Evolutionary conservation across 2,113 vertebrate species (phyloP).

Genomic region (Passer montanus): DNA sequence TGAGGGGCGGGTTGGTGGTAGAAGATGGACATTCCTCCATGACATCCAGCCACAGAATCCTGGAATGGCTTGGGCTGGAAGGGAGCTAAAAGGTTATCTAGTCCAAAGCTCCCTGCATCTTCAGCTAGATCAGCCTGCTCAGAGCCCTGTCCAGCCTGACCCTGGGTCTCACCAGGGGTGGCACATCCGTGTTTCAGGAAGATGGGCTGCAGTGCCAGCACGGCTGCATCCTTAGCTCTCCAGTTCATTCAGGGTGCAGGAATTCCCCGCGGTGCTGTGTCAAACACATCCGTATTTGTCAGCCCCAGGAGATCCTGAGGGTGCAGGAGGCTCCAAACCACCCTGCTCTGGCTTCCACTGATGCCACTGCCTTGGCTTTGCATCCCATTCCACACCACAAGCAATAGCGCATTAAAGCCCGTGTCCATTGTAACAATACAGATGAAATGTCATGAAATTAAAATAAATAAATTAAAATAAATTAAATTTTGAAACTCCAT

Average conservation of each 20-base stretch:
- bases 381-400: neutral
- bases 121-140: neutral
- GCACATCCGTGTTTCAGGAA: neutral
- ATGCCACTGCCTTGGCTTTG: neutral
- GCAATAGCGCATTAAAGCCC: neutral
- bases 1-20: neutral
- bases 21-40: neutral
- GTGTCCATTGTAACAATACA: neutral
- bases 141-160: neutral
- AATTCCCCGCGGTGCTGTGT: accelerated
- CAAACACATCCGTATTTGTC: neutral
- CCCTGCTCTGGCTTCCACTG: neutral
- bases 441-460: neutral
- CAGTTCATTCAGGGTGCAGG: accelerated
- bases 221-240: neutral
- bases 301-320: neutral
- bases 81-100: neutral
- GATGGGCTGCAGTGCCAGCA: neutral
- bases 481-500: neutral
- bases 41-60: neutral
- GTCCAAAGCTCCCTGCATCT: neutral
- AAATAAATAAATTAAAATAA: neutral
- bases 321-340: neutral
- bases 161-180: neutral
- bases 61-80: neutral